phyloP scores from a whole-genome alignment of 2,797 vertebrate genomes.

The Muscicapa striata region DNA sequence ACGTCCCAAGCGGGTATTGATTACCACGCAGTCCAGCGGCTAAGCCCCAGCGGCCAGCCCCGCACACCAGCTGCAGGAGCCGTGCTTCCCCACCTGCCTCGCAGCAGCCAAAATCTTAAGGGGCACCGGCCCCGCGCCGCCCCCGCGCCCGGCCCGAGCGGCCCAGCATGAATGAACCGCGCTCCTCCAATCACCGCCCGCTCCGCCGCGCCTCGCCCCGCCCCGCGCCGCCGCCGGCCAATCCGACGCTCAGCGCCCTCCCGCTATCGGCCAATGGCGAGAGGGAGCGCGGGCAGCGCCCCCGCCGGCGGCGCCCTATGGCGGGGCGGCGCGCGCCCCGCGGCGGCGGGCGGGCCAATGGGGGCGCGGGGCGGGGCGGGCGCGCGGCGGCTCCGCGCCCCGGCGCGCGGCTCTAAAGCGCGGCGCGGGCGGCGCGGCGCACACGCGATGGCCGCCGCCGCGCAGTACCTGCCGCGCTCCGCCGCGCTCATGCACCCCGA shows the following conservation, averaged over 20 bases:
- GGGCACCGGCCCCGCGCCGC: background rate
- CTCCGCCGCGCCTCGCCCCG: background rate
- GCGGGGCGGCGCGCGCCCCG: slow-evolving; percentile 53
- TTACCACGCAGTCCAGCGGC: rapidly evolving
- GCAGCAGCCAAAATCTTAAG: background rate
- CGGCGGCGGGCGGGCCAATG: slow-evolving; percentile 82
- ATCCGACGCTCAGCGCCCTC: background rate
- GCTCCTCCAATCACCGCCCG: slow-evolving; percentile 10
- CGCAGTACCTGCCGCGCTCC: slow-evolving; percentile 94
- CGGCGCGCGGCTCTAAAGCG: slow-evolving; percentile 91
- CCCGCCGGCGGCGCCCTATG: slow-evolving; percentile 50
- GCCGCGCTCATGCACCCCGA: slow-evolving; percentile 96
- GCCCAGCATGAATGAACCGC: slow-evolving; percentile 79
- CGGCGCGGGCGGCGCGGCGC: slow-evolving; percentile 74
- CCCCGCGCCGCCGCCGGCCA: background rate
- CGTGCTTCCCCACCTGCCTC: rapidly evolving
- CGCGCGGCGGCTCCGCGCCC: slow-evolving; percentile 81
- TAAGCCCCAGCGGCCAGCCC: rapidly evolving
- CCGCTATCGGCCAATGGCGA: slow-evolving; percentile 53
- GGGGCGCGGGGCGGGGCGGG: slow-evolving; percentile 54
- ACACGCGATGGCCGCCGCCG: slow-evolving; percentile 92
- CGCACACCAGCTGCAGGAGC: rapidly evolving
- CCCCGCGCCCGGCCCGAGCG: background rate
- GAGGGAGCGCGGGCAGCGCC: slow-evolving; percentile 3
- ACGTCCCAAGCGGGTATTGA: rapidly evolving